Evolutionary conservation across 2,888 invertebrate genomes (phyloP).

Genomic region (Drosophila trichaetosa): DNA sequence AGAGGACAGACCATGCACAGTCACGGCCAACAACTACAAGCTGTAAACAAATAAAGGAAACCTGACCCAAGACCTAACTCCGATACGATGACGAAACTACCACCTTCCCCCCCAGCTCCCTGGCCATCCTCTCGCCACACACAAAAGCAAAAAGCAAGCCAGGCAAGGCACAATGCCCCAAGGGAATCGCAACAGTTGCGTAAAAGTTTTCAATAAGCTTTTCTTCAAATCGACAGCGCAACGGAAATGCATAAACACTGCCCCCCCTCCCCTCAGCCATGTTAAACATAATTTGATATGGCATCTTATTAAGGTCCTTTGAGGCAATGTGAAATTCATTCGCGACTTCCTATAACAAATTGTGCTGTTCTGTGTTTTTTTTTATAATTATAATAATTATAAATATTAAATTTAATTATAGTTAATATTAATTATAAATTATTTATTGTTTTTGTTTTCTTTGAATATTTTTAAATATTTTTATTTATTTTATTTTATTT

Average conservation of each 20-base stretch:
- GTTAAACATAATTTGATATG: conserved; percentile 63
- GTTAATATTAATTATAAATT: no score
- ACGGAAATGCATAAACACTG: conserved; percentile 71
- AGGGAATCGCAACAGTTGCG: conserved; percentile 67
- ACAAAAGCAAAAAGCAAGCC: not conserved
- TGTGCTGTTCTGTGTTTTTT: not conserved
- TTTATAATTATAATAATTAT: no score
- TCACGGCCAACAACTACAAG: conserved; percentile 55
- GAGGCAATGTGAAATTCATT: conserved; percentile 32
- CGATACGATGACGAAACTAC: conserved; percentile 6
- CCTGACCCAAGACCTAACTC: conserved; percentile 24
- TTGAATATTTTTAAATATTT: no score
- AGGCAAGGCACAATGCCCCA: conserved; percentile 63
- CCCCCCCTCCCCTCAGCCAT: conserved; percentile 53
- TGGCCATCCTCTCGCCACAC: rapidly evolving
- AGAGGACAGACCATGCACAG: conserved; percentile 23
- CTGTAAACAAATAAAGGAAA: conserved; percentile 65
- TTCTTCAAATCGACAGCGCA: conserved; percentile 38
- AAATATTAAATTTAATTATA: not conserved
- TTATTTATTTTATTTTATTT: not conserved
- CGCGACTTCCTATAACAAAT: conserved; percentile 7
- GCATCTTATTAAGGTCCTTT: conserved; percentile 18
- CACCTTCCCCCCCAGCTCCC: not conserved
- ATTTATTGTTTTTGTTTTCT: no score
- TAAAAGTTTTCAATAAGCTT: conserved; percentile 75